These are phyloP conservation scores for Eutolmus rufibarbis DNA, from an alignment of 2,888 invertebrate species.

Conservation along the genomic window DNA sequence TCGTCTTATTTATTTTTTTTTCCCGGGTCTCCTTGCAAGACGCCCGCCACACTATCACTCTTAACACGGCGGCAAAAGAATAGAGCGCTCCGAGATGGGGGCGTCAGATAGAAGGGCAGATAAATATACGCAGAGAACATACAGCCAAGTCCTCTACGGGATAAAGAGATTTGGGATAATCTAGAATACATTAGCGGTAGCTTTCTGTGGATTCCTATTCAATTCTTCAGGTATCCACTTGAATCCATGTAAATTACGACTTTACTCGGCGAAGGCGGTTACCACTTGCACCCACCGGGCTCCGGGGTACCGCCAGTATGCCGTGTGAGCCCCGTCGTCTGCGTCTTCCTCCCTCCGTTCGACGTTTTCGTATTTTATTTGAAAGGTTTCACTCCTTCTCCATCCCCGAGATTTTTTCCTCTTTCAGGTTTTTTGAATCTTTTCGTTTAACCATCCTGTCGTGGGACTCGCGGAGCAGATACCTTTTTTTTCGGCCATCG, in stretches of 20 bases:
- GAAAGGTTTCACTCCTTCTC: conserved; percentile 40
- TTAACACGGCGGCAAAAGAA: conserved; percentile 36
- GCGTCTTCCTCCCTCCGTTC: neutral
- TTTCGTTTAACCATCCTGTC: neutral
- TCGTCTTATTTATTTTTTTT: neutral
- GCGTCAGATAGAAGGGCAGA: conserved; percentile 36
- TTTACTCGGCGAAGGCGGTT: conserved; percentile 40
- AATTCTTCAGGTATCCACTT: conserved; percentile 62
- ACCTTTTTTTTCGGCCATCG: conserved; percentile 13
- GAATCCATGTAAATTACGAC: conserved; percentile 63
- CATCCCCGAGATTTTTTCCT: neutral
- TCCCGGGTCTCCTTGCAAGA: neutral
- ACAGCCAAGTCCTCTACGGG: conserved; percentile 49
- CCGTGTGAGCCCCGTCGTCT: neutral
- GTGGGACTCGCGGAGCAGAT: neutral
- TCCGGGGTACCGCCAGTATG: neutral
- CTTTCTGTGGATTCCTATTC: conserved; percentile 63
- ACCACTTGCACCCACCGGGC: conserved; percentile 18
- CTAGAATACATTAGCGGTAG: conserved; percentile 64
- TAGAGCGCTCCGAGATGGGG: conserved; percentile 38
- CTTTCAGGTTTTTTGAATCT: neutral
- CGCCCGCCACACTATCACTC: conserved; percentile 37
- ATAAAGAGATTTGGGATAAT: conserved; percentile 61
- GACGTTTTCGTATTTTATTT: conserved; percentile 36
- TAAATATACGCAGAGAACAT: conserved; percentile 37